Evolutionary conservation across 2,797 vertebrate genomes (phyloP), one percentile per base, ranked within the genome.

Genomic region (Pachyuromys duprasi): DNA sequence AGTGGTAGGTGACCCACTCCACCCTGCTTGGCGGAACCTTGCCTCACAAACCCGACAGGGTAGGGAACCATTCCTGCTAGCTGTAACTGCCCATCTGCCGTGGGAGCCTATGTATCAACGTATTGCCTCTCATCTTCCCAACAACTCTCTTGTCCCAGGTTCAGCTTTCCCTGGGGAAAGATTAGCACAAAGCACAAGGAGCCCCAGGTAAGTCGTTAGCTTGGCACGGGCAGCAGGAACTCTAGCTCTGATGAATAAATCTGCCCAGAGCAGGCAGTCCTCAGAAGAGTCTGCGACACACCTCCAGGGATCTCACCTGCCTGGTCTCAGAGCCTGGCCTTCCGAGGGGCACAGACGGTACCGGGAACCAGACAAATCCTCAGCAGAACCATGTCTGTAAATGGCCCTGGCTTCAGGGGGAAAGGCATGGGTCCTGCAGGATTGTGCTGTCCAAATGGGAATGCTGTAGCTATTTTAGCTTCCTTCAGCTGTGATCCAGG

Each of bases 81-180:
- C 45, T 24, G 42, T 67, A n/a, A 67, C 33, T 69, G 45, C 14
- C 83, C 45, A 6, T 28, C 65, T 70, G 67, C n/a, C 24, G 7
- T 17, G 8, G 49, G 24, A 18, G 49, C 84, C 33, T 24, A 22
- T 18, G n/a, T 55, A n/a, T 82, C 39, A 1, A 31, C 55, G 72
- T 86, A 62, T 87, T 67, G 53, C 86, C 8, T 79, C 74, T 93
- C 22, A 53, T 55, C 90, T 90, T 79, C 78, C 80, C 78, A 82
- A 87, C 65, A 89, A 72, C 91, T 62, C 42, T 86, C 42, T 42
- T 78, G 84, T 92, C 84, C 84, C 81, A 94, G 45, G n/a, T 76
- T 96, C 67, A 0, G 82, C 22, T 95, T 96, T 95, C 89, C 91
- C 20, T 49, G 83, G 86, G 93, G 89, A 95, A 75, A 86, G 70